phyloP scores from a whole-genome alignment of 2,113 vertebrate species.

The Poeciliopsis turrubarensis region DNA sequence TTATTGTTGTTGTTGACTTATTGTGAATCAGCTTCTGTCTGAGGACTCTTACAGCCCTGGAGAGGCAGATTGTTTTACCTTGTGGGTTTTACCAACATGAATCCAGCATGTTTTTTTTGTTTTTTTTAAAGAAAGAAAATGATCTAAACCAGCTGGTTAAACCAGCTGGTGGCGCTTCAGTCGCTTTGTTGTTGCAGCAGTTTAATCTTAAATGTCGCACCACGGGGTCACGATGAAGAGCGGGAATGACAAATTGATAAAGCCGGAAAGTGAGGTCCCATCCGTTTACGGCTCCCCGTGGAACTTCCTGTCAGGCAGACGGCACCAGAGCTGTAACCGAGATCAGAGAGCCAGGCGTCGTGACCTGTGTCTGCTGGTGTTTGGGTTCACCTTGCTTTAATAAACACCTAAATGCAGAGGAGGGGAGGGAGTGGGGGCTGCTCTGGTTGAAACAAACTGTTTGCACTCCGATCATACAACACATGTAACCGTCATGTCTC shows the following conservation, averaged over 20 bases:
- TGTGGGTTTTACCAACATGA: neutral
- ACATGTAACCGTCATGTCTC: neutral
- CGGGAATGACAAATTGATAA: constrained; percentile 78
- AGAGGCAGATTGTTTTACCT: neutral
- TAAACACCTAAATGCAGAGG: constrained; percentile 75
- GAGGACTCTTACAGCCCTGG: constrained; percentile 17
- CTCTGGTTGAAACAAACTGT: constrained; percentile 71
- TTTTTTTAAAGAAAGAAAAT: neutral
- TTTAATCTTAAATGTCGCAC: constrained; percentile 46
- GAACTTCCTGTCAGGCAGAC: constrained; percentile 65
- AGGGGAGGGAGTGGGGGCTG: constrained; percentile 55
- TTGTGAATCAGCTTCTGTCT: constrained; percentile 11
- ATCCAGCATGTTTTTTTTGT: neutral
- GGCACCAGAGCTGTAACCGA: constrained; percentile 58
- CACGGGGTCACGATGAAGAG: constrained; percentile 61
- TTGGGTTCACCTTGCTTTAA: constrained; percentile 80
- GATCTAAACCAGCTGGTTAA: constrained; percentile 23
- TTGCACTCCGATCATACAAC: constrained; percentile 43
- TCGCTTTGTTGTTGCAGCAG: constrained; percentile 45
- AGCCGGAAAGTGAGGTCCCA: constrained; percentile 61
- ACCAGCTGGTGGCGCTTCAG: constrained; percentile 23
- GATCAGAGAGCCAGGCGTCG: constrained; percentile 65
- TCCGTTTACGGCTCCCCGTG: constrained; percentile 70
- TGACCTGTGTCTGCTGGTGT: constrained; percentile 68
- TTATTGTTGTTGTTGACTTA: constrained; percentile 18